phyloP scores from a whole-genome alignment of 2,888 invertebrate genomes.

The Diadromus collaris region DNA sequence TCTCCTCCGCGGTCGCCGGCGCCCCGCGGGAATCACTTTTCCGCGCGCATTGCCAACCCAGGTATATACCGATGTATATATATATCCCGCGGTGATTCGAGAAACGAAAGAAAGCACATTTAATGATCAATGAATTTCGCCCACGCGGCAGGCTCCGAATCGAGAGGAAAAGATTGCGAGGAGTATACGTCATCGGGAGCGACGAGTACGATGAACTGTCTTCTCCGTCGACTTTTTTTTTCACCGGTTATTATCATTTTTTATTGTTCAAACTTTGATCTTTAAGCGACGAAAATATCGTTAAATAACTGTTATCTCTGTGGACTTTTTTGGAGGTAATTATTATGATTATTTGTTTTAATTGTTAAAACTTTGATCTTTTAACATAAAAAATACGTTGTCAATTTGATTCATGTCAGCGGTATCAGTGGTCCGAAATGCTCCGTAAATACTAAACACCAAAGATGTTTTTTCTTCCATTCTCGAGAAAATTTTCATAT shows the following conservation, averaged over 20 bases:
- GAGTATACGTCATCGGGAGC: conserved; percentile 24
- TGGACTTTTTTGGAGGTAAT: too few species aligned
- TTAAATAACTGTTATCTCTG: too few species aligned
- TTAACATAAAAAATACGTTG: too few species aligned
- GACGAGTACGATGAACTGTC: background rate
- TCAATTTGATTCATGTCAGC: too few species aligned
- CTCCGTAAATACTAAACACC: too few species aligned
- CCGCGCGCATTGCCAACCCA: conserved; percentile 20
- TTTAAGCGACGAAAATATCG: background rate
- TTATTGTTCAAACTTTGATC: background rate
- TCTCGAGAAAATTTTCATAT: too few species aligned
- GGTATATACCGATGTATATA: background rate
- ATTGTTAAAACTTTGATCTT: too few species aligned
- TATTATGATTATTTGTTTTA: too few species aligned
- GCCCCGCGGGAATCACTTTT: conserved; percentile 58
- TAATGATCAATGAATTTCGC: conserved; percentile 49
- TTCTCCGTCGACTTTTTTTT: background rate
- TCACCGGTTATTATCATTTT: background rate
- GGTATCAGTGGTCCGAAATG: too few species aligned
- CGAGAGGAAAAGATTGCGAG: conserved; percentile 19
- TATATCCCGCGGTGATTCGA: conserved; percentile 3
- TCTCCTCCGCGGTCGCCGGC: background rate
- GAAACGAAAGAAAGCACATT: conserved; percentile 26
- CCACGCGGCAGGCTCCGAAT: conserved; percentile 7
- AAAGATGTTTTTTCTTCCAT: too few species aligned